Base-by-base conservation (phyloP, 2,888 invertebrate species). In the Pseudococcus jackbeardsleyi region DNA sequence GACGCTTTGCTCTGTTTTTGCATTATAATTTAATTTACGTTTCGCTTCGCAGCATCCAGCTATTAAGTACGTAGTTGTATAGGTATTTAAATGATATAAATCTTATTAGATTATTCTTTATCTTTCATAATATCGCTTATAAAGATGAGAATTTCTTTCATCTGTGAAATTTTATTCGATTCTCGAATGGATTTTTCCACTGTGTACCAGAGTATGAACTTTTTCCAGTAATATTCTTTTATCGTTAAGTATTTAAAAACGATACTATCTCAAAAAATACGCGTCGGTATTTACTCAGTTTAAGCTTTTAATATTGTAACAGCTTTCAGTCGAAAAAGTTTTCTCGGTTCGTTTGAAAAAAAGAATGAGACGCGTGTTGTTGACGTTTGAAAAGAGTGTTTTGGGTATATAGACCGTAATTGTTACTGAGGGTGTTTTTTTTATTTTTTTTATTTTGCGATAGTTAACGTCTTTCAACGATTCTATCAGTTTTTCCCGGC, bases 321-420 rank as follows among this genome's bases (percentile, higher is more conserved):
- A 79, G 79, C 42, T 79, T 79, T 39, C 79, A 79, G 42, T 42
- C 39, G 22, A 42, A 79, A 79, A 79, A 42, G 17, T 72, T 79
- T 79, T 79, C 42, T 72, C 79, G 42, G 79, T 72, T 72, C 42
- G 79, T 42, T 79, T 22, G 79, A 79, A 79, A 79, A 79, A 79
- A 72, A 42, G 33, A 79, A 39, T 39, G 79, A 42, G 42, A 79
- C 79, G 79, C 79, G 79, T 79, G 79, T 79, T 79, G 79, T 79
- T 79, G 79, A 79, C 79, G 79, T 79, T 79, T 79, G 79, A 79
- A 79, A 79, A 79, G 79, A 42, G n/a, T 79, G 79, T 79, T 79
- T 42, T 39, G 79, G 79, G 39, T 79, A 42, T 79, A 72, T 72
- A 79, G 39, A n/a, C 79, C 79, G 42, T 42, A 79, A 79, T 79